A percentile compares a stretch with the other conserved stretches of the same genome.
Conservation (phyloP, 2,797 vertebrate species). For the Manis pentadactyla region DNA sequence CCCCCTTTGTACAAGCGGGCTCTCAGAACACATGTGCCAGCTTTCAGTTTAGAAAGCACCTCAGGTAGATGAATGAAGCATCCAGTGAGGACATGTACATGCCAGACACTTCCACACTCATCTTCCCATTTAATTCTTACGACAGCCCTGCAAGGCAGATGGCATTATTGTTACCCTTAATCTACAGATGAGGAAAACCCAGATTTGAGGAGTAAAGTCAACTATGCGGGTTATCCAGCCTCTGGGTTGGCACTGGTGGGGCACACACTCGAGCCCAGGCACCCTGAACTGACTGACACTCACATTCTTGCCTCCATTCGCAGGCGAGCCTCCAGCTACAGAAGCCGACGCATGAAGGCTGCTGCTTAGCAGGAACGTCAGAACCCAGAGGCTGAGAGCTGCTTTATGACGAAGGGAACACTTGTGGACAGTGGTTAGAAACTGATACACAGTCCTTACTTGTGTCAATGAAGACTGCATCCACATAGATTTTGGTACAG, state of each 20-base stretch:
- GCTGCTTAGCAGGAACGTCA: neutral
- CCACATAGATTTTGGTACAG: constrained; percentile 99
- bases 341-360: accelerated
- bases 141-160: accelerated
- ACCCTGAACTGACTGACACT: neutral
- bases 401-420: neutral
- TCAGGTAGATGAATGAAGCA: accelerated
- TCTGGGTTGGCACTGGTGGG: accelerated
- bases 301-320: too few species aligned
- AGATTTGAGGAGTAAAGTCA: neutral
- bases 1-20: accelerated
- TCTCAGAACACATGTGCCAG: neutral
- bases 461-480: constrained; percentile 96
- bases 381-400: neutral
- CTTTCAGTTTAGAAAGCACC: neutral
- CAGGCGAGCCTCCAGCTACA: neutral
- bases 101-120: neutral
- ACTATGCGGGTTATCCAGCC: accelerated
- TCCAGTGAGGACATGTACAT: accelerated
- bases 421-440: accelerated
- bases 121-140: neutral
- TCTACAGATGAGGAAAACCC: neutral
- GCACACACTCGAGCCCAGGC: neutral
- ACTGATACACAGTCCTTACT: constrained; percentile 88
- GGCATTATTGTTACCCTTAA: neutral